A percentile compares a stretch with the other conserved stretches of the same genome.
phyloP scores from a whole-genome alignment of 2,113 vertebrate genomes.

The Electrona antarctica region DNA sequence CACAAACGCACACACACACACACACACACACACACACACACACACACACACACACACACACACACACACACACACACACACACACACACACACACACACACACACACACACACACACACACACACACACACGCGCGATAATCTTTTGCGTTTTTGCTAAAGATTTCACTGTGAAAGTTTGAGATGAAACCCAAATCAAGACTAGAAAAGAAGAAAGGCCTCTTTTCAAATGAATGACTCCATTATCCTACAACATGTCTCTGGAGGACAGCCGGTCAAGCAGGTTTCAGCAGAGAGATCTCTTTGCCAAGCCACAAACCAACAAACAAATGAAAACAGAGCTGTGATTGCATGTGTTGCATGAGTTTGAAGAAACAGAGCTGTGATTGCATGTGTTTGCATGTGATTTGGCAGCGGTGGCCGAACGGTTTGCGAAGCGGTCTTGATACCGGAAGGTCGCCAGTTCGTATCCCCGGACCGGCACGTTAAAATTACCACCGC shows the following conservation, averaged over 20 bases:
- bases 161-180: slow-evolving; percentile 2
- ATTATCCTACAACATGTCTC: not conserved
- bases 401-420: too few species aligned
- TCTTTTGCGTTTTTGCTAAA: not conserved
- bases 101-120: not conserved
- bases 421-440: too few species aligned
- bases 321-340: not conserved
- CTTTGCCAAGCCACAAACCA: not conserved
- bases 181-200: not conserved
- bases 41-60: not conserved
- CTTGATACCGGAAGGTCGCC: too few species aligned
- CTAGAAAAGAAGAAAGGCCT: too few species aligned
- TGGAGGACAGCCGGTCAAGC: slow-evolving; percentile 1
- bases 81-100: not conserved
- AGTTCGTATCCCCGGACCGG: too few species aligned
- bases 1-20: not conserved
- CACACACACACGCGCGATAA: not conserved
- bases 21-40: not conserved
- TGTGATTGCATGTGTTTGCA: too few species aligned
- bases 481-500: too few species aligned
- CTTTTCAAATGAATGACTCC: not conserved
- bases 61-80: slow-evolving; percentile 33
- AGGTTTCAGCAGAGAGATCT: not conserved
- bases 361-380: too few species aligned
- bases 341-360: slow-evolving; percentile 7